Conservation (phyloP, 2,888 invertebrate species). For the Peribatodes rhomboidaria region DNA sequence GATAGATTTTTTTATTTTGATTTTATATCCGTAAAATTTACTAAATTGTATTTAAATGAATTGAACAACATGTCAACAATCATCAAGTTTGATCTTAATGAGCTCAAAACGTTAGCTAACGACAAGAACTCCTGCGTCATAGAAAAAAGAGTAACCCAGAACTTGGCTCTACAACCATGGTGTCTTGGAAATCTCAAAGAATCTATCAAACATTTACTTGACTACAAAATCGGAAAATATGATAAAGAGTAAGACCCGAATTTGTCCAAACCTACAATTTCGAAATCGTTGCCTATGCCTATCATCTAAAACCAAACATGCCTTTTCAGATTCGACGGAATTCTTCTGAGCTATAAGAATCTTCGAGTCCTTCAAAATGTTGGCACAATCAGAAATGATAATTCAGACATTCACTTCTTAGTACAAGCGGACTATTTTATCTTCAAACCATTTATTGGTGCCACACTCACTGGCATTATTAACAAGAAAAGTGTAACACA, state of each 20-base stretch:
- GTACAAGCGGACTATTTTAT: conserved; percentile 90
- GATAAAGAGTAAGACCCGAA: conserved; percentile 85
- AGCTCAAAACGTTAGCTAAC: conserved; percentile 83
- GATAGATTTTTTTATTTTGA: too few relatives aligned
- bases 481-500: conserved; percentile 89
- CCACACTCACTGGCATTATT: conserved; percentile 87
- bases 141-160: conserved; percentile 84
- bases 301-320: not conserved
- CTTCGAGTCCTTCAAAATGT: conserved; percentile 85
- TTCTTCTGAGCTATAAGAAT: conserved; percentile 89
- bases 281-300: not conserved
- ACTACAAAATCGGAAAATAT: conserved; percentile 87
- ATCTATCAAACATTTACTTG: conserved; percentile 87
- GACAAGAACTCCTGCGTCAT: conserved; percentile 87
- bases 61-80: conserved; percentile 74
- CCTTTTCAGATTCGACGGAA: conserved; percentile 88
- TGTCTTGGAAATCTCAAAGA: conserved; percentile 87
- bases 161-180: conserved; percentile 88
- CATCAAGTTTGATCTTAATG: conserved; percentile 83
- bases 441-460: conserved; percentile 87
- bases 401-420: conserved; percentile 88
- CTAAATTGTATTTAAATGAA: conserved; percentile 6
- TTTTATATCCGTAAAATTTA: not conserved
- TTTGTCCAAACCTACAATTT: too few relatives aligned
- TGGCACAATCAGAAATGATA: conserved; percentile 88